These are phyloP conservation scores for Chaetophractus vellerosus DNA, from an alignment of 2,797 vertebrate species.

Conservation along the genomic window DNA sequence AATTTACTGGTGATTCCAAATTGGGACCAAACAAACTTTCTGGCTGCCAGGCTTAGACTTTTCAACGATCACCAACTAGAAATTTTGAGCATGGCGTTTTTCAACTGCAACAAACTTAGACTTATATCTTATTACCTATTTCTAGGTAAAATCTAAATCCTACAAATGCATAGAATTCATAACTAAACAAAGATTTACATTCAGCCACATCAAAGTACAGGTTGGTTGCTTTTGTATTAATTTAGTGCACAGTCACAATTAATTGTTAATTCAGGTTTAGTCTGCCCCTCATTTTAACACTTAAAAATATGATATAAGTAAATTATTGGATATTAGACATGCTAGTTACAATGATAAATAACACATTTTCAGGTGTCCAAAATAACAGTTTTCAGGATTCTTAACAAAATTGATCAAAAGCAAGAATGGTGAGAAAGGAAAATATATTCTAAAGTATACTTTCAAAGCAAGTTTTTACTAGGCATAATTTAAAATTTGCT, in stretches of 20 bases:
- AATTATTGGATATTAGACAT: too few species aligned
- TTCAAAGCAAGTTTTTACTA: constrained; percentile 63
- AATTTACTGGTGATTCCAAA: constrained; percentile 22
- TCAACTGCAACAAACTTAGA: background rate
- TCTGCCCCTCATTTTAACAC: too few species aligned
- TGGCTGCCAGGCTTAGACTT: background rate
- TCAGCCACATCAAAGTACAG: too few species aligned
- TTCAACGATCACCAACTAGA: background rate
- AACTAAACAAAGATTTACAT: too few species aligned
- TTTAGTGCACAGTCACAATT: too few species aligned
- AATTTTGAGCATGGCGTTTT: constrained; percentile 41
- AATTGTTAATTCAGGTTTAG: too few species aligned
- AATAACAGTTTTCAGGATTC: constrained; percentile 65
- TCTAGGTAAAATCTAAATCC: constrained; percentile 17
- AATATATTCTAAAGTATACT: constrained; percentile 51
- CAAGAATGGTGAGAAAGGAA: background rate
- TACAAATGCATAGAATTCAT: background rate
- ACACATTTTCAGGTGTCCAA: constrained; percentile 60
- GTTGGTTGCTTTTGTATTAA: too few species aligned
- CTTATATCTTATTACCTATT: background rate
- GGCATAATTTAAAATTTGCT: too few species aligned
- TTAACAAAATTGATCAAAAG: constrained; percentile 70
- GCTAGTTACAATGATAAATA: background rate
- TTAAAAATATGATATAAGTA: too few species aligned
- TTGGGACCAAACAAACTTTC: constrained; percentile 1